These are phyloP conservation scores for Spilarctia lutea DNA, from an alignment of 2,888 invertebrate genomes.

Conservation along the genomic window DNA sequence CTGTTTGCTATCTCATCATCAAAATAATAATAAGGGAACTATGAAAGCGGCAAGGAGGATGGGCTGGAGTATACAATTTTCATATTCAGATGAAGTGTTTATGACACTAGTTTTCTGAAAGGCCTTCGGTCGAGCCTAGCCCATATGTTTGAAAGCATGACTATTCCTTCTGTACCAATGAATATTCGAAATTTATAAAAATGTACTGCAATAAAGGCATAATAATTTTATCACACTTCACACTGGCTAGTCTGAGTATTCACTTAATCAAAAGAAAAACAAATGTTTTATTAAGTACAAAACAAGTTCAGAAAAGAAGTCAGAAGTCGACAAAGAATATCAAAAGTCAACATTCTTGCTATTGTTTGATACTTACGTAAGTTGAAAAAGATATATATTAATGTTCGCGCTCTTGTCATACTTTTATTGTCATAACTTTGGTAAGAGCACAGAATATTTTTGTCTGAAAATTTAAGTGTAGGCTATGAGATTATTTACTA, in stretches of 20 bases:
- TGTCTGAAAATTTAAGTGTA: neutral
- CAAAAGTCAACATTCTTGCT: neutral
- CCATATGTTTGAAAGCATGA: too few species aligned
- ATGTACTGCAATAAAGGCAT: too few species aligned
- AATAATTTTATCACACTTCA: neutral
- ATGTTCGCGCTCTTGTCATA: neutral
- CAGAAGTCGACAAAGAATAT: neutral
- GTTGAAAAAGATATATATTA: neutral
- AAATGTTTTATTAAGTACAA: neutral
- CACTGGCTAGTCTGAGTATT: neutral
- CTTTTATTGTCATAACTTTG: neutral
- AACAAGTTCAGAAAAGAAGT: neutral
- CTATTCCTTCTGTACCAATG: too few species aligned
- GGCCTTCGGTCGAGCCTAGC: too few species aligned
- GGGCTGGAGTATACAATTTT: too few species aligned
- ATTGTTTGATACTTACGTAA: constrained; percentile 8
- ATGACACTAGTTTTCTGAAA: too few species aligned
- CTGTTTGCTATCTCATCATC: too few species aligned
- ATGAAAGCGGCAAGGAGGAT: too few species aligned
- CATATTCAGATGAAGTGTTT: too few species aligned
- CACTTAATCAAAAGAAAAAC: neutral
- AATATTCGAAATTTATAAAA: too few species aligned
- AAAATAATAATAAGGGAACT: too few species aligned
- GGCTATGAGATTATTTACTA: too few species aligned
- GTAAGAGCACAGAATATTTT: neutral